A percentile compares a stretch with the other conserved stretches of the same genome.
Conservation (phyloP, 2,113 vertebrate genomes). For the Cololabis saira region DNA sequence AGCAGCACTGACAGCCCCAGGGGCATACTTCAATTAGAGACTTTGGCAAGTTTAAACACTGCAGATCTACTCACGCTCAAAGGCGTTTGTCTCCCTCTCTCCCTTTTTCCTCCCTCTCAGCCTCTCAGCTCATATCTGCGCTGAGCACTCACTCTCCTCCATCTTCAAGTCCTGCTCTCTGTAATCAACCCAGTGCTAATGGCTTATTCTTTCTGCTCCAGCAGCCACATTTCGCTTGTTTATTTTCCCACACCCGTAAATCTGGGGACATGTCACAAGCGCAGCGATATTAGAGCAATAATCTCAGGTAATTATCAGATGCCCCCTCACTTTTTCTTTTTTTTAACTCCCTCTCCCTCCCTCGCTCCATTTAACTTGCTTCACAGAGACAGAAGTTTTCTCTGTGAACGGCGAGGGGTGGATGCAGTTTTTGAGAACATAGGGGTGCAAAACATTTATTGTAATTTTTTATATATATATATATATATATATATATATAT, state of each 20-base stretch:
- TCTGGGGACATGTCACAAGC: conserved; percentile 94
- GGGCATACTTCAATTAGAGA: conserved; percentile 83
- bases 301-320: conserved; percentile 99
- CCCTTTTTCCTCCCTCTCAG: conserved; percentile 20
- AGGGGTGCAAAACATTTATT: too few relatives aligned
- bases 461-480: too few relatives aligned
- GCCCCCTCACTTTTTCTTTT: conserved; percentile 52
- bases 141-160: conserved; percentile 71
- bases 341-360: conserved; percentile 8
- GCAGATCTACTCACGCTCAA: conserved; percentile 73
- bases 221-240: conserved; percentile 99
- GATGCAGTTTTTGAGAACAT: not conserved
- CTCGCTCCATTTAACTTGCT: conserved; percentile 55
- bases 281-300: conserved; percentile 98
- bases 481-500: too few relatives aligned
- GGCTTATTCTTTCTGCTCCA: conserved; percentile 99
- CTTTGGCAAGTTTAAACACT: conserved; percentile 78
- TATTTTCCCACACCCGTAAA: conserved; percentile 99
- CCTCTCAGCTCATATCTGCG: conserved; percentile 63
- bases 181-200: conserved; percentile 99
- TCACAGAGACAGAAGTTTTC: conserved; percentile 19
- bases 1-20: conserved; percentile 72
- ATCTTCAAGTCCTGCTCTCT: conserved; percentile 87
- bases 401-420: not conserved
- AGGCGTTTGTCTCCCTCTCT: conserved; percentile 62